Base-by-base conservation (phyloP, 2,113 vertebrate species). In the Halichoeres trimaculatus region DNA sequence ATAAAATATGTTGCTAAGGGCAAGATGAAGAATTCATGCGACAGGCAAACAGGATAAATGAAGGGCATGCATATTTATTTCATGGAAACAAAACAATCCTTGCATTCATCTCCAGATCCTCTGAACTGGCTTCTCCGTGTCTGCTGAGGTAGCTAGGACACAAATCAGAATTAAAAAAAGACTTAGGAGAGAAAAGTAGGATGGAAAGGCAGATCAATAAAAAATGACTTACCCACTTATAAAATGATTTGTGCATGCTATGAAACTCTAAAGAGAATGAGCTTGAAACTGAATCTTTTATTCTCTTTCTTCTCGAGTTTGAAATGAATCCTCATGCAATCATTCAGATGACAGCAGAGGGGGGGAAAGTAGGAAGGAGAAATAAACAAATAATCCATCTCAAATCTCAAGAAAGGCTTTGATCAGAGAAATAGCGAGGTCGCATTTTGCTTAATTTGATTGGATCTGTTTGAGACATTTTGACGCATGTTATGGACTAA, bases 201-300 rank as follows among this genome's bases (percentile, higher is more conserved):
- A 87, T 80, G 64, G 84, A 71, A 74, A 74, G 71, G 9, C 16
- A 19, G 73, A 89, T 91, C 85, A 86, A 89, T 86, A 88, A 89
- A 73, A 90, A 81, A 89, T 89, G 76, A 89, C 78, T 87, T 78
- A 38, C 58, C 75, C 71, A 78, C 76, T 85, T 81, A 62, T 45
- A 54, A 83, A 85, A 82, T 73, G 35, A 87, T 85, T 80, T 85
- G 75, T 58, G 75, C 70, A 55, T 66, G 73, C 70, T 16, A 58
- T 61, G 64, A 79, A 82, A 70, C 36, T 75, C 63, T 66, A 72
- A 81, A 81, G 72, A 84, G 79, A 85, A 79, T 58, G 69, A 77
- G 36, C 58, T 81, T 67, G 55, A 86, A 75, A 84, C 11, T 41
- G 57, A 65, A 88, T 90, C 62, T 36, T 84, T 85, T 79, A 90